Conservation (phyloP, 1,140 invertebrate species). For the Myzus persicae region DNA sequence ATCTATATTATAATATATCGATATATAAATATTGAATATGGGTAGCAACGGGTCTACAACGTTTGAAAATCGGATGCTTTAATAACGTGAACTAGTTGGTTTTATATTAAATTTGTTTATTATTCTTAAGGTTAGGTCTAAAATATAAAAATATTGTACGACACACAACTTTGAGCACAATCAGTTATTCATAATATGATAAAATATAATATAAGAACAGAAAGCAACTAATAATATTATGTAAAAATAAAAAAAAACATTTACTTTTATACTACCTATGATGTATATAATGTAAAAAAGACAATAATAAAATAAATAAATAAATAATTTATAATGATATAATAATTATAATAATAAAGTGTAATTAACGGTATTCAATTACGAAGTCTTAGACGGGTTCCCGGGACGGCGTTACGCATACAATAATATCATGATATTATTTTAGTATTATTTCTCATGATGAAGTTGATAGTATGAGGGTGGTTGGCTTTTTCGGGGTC, state of each 20-base stretch:
- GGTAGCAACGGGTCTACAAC: not conserved
- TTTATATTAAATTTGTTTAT: not conserved
- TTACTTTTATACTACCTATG: not conserved
- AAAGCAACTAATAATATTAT: not conserved
- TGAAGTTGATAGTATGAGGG: not conserved
- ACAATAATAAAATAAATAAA: constrained; percentile 6
- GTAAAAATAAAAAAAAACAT: not conserved
- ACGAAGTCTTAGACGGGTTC: not conserved
- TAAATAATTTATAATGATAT: constrained; percentile 11
- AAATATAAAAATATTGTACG: not conserved
- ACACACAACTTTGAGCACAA: constrained; percentile 9
- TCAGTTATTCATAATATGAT: not conserved
- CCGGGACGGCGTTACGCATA: not conserved
- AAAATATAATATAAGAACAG: not conserved
- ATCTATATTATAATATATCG: no score
- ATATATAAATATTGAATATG: no score
- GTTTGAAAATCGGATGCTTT: not conserved
- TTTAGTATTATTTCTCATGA: not conserved
- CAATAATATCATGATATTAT: not conserved
- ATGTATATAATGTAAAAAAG: not conserved
- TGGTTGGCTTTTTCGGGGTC: not conserved
- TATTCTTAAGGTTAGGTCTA: not conserved
- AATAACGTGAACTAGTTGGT: not conserved
- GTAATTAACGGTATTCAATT: not conserved
- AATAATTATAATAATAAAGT: not conserved